phyloP scores from a whole-genome alignment of 2,797 vertebrate species.

The Hydrocynus forskahlii region DNA sequence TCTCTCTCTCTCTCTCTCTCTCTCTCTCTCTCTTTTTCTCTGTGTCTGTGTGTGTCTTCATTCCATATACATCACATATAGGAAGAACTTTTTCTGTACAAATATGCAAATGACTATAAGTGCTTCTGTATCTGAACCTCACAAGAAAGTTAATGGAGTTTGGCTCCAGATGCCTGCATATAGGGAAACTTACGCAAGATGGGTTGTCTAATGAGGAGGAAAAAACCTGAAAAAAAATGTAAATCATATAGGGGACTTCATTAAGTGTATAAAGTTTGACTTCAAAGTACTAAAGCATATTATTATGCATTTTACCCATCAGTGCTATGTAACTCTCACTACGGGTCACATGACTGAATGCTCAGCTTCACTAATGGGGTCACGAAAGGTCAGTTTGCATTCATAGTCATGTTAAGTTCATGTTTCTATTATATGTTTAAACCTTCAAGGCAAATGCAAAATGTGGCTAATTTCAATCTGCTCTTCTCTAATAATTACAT shows the following conservation, averaged over 20 bases:
- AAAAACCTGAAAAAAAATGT: neutral
- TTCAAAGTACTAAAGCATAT: neutral
- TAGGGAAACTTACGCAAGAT: neutral
- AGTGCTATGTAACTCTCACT: neutral
- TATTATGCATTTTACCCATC: neutral
- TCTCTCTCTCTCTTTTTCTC: too few species aligned
- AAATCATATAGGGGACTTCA: neutral
- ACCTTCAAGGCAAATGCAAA: neutral
- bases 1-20: too few species aligned
- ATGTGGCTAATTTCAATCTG: neutral
- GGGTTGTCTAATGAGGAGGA: slow-evolving; percentile 5
- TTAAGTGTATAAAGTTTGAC: neutral
- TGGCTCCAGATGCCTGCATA: neutral
- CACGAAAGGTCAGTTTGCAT: neutral
- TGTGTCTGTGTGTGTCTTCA: too few species aligned
- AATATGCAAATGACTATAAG: neutral
- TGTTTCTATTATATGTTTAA: neutral
- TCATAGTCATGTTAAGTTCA: neutral
- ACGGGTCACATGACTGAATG: neutral
- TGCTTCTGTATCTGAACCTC: slow-evolving; percentile 22
- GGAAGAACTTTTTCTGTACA: neutral
- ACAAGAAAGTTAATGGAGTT: slow-evolving; percentile 19
- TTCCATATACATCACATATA: neutral
- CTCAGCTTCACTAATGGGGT: neutral
- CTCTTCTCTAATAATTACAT: neutral